phyloP scores from a whole-genome alignment of 2,113 vertebrate genomes.

The Lota lota region DNA sequence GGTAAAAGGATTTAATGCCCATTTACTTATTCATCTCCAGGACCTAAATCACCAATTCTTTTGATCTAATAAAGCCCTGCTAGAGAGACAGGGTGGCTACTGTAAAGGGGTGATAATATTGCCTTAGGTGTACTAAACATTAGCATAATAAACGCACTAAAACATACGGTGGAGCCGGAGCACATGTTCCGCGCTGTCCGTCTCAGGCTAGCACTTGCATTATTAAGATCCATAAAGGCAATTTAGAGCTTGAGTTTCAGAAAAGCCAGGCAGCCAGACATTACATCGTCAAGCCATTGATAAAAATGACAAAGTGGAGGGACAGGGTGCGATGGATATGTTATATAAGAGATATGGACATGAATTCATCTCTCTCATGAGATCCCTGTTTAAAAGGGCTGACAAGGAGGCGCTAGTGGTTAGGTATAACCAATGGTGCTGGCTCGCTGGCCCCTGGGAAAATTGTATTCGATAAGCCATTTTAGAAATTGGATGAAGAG shows the following conservation, averaged over 20 bases:
- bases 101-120: conserved; percentile 12
- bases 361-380: conserved; percentile 8
- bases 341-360: conserved; percentile 31
- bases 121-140: conserved; percentile 12
- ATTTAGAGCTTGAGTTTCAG: conserved; percentile 8
- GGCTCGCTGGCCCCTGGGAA: conserved; percentile 69
- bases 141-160: conserved; percentile 9
- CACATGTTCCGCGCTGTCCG: conserved; percentile 1
- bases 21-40: conserved; percentile 6
- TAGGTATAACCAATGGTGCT: conserved; percentile 80
- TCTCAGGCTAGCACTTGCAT: conserved; percentile 9
- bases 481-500: conserved; percentile 91
- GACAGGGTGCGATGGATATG: conserved; percentile 19
- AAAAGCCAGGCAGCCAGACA: conserved; percentile 6
- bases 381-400: conserved; percentile 12
- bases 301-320: conserved; percentile 25
- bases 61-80: conserved; percentile 2
- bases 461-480: conserved; percentile 88
- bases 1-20: conserved; percentile 3
- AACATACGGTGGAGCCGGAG: conserved; percentile 1
- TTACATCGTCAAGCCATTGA: conserved; percentile 32
- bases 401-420: conserved; percentile 31
- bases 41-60: conserved; percentile 6
- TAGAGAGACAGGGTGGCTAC: conserved; percentile 1
- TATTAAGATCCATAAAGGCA: conserved; percentile 18